Evolutionary conservation across 2,888 invertebrate species (phyloP).

Genomic region (Iselma pallidipennis): DNA sequence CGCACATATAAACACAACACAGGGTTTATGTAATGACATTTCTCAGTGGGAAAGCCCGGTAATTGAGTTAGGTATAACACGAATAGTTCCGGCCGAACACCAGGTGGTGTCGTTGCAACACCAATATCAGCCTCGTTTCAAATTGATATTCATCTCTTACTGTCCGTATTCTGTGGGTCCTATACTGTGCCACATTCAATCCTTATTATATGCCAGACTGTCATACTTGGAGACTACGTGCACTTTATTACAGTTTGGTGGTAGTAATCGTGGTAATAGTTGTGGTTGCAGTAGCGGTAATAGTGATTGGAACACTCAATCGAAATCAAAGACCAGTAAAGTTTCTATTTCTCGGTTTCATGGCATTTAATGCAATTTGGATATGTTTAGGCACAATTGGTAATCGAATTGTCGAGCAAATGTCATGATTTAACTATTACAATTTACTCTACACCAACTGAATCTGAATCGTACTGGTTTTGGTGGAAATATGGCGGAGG

Average conservation of each 20-base stretch:
- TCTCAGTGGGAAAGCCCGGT: constrained; percentile 49
- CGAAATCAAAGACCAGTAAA: neutral
- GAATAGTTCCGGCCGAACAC: constrained; percentile 50
- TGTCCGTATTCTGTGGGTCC: constrained; percentile 27
- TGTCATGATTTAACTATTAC: no score
- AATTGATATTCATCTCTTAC: constrained; percentile 48
- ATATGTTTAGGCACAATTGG: neutral
- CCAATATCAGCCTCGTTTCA: constrained; percentile 41
- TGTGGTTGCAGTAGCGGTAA: neutral
- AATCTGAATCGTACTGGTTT: no score
- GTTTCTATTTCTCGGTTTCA: neutral
- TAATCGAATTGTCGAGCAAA: neutral
- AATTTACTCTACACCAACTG: no score
- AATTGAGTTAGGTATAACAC: constrained; percentile 51
- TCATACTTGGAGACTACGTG: neutral
- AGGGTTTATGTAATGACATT: constrained; percentile 48
- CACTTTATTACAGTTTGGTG: neutral
- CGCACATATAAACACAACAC: neutral
- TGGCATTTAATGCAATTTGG: neutral
- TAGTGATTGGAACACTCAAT: neutral
- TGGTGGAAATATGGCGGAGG: neutral
- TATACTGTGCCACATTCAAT: constrained; percentile 25
- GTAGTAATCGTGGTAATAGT: neutral
- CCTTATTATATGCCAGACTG: constrained; percentile 30
- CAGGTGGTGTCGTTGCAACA: constrained; percentile 48